These are phyloP conservation scores for Drosophila bocqueti DNA, from an alignment of 1,140 invertebrate genomes.

Conservation along the genomic window DNA sequence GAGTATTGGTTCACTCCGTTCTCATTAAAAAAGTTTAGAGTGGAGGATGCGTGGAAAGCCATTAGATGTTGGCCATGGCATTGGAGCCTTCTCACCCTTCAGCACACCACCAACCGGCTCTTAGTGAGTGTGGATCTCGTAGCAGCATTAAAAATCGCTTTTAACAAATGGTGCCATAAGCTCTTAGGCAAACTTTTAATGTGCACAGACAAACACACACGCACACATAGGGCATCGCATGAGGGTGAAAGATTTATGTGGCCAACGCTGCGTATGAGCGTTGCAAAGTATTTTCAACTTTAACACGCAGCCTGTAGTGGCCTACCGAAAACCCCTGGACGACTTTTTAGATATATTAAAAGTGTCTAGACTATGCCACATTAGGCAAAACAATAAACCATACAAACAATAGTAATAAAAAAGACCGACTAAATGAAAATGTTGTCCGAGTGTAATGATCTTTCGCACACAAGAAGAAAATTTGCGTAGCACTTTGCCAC, in stretches of 20 bases:
- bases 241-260: conserved; percentile 67
- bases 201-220: conserved; percentile 48
- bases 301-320: conserved; percentile 47
- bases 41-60: conserved; percentile 60
- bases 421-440: conserved; percentile 30
- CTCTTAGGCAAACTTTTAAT: conserved; percentile 80
- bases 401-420: conserved; percentile 52
- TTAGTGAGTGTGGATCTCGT: conserved; percentile 43
- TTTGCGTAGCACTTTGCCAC: background rate
- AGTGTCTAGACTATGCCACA: conserved; percentile 71
- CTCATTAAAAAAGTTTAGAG: conserved; percentile 68
- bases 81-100: conserved; percentile 17
- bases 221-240: conserved; percentile 29
- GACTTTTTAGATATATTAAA: conserved; percentile 72
- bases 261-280: conserved; percentile 65
- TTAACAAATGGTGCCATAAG: conserved; percentile 82
- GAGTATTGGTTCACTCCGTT: conserved; percentile 45
- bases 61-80: conserved; percentile 69
- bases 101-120: background rate
- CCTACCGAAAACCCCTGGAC: conserved; percentile 17
- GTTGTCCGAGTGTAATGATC: conserved; percentile 27
- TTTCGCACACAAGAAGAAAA: background rate
- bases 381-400: conserved; percentile 55
- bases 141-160: conserved; percentile 81
- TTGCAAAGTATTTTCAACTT: conserved; percentile 67